A percentile compares a stretch with the other conserved stretches of the same genome.
Evolutionary conservation across 2,797 vertebrate genomes (phyloP).

Genomic region (Dendrocincla fuliginosa): DNA sequence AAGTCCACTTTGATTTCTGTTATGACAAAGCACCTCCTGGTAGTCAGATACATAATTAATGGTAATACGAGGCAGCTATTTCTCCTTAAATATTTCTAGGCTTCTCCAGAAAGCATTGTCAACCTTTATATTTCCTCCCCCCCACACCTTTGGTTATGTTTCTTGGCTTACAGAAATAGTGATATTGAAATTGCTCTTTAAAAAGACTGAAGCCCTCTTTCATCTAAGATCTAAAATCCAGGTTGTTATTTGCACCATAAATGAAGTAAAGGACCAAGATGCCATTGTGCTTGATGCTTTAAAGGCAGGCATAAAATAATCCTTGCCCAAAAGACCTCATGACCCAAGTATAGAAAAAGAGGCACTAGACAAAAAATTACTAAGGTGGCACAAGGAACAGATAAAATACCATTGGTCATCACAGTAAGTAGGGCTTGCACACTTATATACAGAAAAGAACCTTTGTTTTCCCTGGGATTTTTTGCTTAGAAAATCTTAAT

Average conservation of each 20-base stretch:
- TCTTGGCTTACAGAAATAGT: not conserved
- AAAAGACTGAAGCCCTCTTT: not conserved
- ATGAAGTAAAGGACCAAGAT: not conserved
- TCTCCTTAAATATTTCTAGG: not conserved
- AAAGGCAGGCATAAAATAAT: not conserved
- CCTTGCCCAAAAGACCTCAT: not conserved
- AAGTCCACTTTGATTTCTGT: not conserved
- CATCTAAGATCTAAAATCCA: not conserved
- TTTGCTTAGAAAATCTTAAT: not conserved
- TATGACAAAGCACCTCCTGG: not conserved
- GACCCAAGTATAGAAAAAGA: not conserved
- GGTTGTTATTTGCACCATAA: not conserved
- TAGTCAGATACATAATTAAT: not conserved
- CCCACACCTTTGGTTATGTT: not conserved
- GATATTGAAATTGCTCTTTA: not conserved
- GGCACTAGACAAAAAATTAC: not conserved
- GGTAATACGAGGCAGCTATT: not conserved
- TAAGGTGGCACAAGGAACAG: not conserved
- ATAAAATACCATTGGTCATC: not conserved
- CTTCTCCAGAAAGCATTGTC: not conserved
- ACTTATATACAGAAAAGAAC: not conserved
- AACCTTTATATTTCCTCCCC: not conserved
- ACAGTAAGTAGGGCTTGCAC: not conserved
- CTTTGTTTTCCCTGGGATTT: not conserved
- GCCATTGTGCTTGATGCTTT: not conserved